These are phyloP conservation scores for Archaeoteleia sp. DNA, from an alignment of 2,888 invertebrate species.

Conservation along the genomic window DNA sequence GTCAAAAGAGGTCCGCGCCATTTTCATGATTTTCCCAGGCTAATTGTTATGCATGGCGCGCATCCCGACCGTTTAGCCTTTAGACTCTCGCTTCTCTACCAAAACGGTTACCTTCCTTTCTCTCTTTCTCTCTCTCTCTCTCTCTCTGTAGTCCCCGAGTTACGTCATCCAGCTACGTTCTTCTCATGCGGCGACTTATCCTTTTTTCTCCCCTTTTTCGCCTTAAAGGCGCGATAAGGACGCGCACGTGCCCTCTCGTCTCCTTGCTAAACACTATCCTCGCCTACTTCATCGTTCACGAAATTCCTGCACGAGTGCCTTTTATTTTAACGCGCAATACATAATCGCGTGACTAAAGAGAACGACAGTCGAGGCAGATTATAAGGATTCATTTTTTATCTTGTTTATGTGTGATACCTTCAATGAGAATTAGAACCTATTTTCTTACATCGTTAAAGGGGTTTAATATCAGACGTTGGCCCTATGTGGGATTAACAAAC, in stretches of 20 bases:
- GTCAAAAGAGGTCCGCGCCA: slow-evolving; percentile 69
- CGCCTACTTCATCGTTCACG: slow-evolving; percentile 34
- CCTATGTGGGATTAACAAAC: too few species aligned
- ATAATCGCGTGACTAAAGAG: slow-evolving; percentile 43
- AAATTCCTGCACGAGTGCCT: slow-evolving; percentile 49
- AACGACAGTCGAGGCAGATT: slow-evolving; percentile 7
- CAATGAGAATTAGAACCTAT: too few species aligned
- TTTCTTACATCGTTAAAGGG: too few species aligned
- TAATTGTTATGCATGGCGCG: slow-evolving; percentile 74
- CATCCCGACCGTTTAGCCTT: slow-evolving; percentile 64
- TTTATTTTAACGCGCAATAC: slow-evolving; percentile 38
- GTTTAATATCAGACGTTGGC: too few species aligned
- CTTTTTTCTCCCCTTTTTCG: slow-evolving; percentile 42
- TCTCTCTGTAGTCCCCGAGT: slow-evolving; percentile 25
- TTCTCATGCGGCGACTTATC: slow-evolving; percentile 21
- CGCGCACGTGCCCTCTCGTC: slow-evolving; percentile 58
- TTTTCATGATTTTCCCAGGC: slow-evolving; percentile 74
- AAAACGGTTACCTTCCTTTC: too few species aligned
- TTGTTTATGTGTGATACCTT: too few species aligned
- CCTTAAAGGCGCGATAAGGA: slow-evolving; percentile 64
- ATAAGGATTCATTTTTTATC: too few species aligned
- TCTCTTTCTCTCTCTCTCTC: slow-evolving; percentile 7
- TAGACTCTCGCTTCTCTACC: too few species aligned
- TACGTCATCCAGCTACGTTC: slow-evolving; percentile 35
- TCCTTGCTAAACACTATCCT: slow-evolving; percentile 27